Base-by-base conservation (phyloP, 2,888 invertebrate genomes). In the Lampropteryx suffumata region DNA sequence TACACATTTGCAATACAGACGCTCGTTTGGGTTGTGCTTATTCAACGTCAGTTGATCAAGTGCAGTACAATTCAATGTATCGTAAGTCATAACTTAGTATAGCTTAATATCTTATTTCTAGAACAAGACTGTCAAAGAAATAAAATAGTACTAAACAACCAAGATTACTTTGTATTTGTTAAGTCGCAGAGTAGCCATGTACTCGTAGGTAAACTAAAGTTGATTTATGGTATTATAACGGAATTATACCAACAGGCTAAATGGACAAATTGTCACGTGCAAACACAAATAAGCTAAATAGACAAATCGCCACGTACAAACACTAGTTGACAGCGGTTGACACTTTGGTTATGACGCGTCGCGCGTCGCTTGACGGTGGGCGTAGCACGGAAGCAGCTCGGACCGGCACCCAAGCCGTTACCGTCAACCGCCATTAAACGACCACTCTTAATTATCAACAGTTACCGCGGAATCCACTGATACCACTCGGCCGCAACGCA, bases 401-500 rank as follows among this genome's bases (percentile, higher is more conserved):
- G 72, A 71, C 67, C 74, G 73, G 71, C 79, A 68, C 74, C 69
- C 71, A 64, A 62, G 79, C 86, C 84, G 84, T 84, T 84, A 86
- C 74, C 78, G 77, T 81, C 82, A 71, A 64, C 72, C 71, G 65
- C 76, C 72, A 85, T 83, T 82, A 82, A 70, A 72, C 75, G 76
- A 81, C 81, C 76, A 77, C 79, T 82, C 79, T 84, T 89, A 87
- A 89, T 88, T 87, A 88, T 81, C 79, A 84, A 89, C 89, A 87
- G 89, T 88, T 89, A 86, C 70, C 65, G 70, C 66, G 67, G 62
- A 75, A 76, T 67, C 67, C 74, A 65, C 63, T 67, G 69, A 66
- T 72, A 71, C 65, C 73, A 69, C 62, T 76, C 66, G 67, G 55
- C 73, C 62, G 66, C 64, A 59, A 67, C 70, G 65, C 64, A 52